Evolutionary conservation across 1,140 invertebrate genomes (phyloP), one percentile per base, ranked within the genome.

Genomic region (Chrysoperla carnea): DNA sequence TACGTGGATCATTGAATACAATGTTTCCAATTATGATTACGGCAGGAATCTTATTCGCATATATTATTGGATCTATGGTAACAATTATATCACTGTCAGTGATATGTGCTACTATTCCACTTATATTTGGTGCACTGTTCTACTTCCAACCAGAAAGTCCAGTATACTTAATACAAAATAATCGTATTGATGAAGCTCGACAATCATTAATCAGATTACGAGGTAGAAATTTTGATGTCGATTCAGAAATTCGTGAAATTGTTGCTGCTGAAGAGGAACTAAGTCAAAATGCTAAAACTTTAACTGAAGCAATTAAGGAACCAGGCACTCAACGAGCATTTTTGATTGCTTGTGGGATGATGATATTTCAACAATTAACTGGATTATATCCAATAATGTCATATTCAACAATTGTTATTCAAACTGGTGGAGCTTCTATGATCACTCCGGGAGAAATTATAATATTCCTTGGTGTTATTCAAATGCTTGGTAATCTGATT

Each of bases 311-410:
- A 23, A 23, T 23, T 23, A 23, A 23, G 17, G 2, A 59, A 70
- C 35, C 67, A 46, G 68, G 74, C 11, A 72, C 73, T 1, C 58
- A 68, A 15, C 83, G 75, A 56, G 78, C 76, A 6, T 52, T 87
- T 6, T 40, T 75, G 4, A 81, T 90, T 31, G 76, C 72, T 37
- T 70, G 84, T 47, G 72, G 75, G 11, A 63, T 89, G 1, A 88
- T 90, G 84, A 63, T 84, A 42, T 81, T 88, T 56, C 85, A 90
- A 54, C 84, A 89, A 56, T 62, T 88, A 12, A 78, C 75, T 42
- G 83, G 85, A 33, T 81, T 89, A 14, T 89, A 89, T 51, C 81
- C 79, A 1, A 78, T 89, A 17, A 78, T 87, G 43, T 88, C 88
- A 57, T 87, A 87, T 50, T 68, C 78, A 0, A 69, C 69, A 0